A percentile compares a stretch with the other conserved stretches of the same genome.
phyloP scores from a whole-genome alignment of 2,888 invertebrate genomes.

The Drosophila antonietae region DNA sequence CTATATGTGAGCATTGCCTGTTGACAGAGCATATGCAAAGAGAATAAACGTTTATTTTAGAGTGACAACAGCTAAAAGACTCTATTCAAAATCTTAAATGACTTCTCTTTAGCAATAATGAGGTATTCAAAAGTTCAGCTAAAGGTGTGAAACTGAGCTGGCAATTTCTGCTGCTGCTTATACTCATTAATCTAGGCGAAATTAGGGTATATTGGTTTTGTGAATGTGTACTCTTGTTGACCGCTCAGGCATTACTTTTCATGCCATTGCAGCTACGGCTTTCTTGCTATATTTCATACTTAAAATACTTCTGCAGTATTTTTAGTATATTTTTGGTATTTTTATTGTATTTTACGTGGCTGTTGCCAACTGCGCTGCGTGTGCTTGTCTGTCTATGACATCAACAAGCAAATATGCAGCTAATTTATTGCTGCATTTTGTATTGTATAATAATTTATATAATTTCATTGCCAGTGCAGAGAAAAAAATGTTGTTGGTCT shows the following conservation, averaged over 20 bases:
- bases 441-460: constrained; percentile 8
- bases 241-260: no score
- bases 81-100: neutral
- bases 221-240: neutral
- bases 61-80: neutral
- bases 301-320: neutral
- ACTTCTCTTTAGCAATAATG: neutral
- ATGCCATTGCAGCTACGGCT: no score
- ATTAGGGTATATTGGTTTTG: neutral
- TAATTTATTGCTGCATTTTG: constrained; percentile 12
- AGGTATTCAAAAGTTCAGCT: neutral
- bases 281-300: no score
- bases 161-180: rapidly evolving
- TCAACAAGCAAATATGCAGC: constrained; percentile 10
- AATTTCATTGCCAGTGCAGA: constrained; percentile 12
- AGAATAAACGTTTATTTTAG: neutral
- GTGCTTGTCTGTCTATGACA: constrained; percentile 2
- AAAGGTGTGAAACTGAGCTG: neutral
- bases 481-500: constrained; percentile 2
- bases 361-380: neutral
- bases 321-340: neutral
- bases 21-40: constrained; percentile 25
- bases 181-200: neutral
- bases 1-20: constrained; percentile 21
- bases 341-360: neutral